phyloP scores from a whole-genome alignment of 2,888 invertebrate genomes.

The Eilema depressum region DNA sequence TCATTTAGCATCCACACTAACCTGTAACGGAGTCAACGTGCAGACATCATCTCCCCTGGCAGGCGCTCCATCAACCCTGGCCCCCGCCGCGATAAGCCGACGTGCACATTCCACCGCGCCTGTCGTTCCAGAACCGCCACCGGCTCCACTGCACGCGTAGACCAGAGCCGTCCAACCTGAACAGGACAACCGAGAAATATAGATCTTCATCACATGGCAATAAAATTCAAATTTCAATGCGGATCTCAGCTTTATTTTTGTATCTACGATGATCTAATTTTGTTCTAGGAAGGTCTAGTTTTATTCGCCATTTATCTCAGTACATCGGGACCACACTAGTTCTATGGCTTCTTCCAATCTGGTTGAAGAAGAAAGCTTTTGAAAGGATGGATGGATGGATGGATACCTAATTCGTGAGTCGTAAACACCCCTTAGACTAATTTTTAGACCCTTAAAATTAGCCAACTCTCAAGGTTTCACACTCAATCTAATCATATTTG shows the following conservation, averaged over 20 bases:
- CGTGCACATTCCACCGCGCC: conserved; percentile 88
- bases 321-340: conserved; percentile 77
- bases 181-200: background rate
- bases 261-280: too few relatives aligned
- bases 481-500: background rate
- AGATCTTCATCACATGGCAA: background rate
- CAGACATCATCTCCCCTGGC: conserved; percentile 93
- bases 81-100: conserved; percentile 92
- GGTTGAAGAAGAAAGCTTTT: conserved; percentile 11
- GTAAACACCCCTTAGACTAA: too few relatives aligned
- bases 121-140: conserved; percentile 54
- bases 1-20: conserved; percentile 52
- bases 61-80: conserved; percentile 95
- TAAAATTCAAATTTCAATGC: too few relatives aligned
- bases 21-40: conserved; percentile 95
- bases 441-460: background rate
- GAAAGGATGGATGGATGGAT: too few relatives aligned
- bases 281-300: too few relatives aligned
- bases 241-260: background rate
- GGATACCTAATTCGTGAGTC: too few relatives aligned
- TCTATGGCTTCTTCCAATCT: conserved; percentile 87
- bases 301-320: conserved; percentile 14
- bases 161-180: conserved; percentile 94
- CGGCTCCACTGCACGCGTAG: conserved; percentile 87
- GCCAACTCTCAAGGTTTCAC: background rate